A percentile compares a stretch with the other conserved stretches of the same genome.
These are phyloP conservation scores for Acrobasis repandana DNA, from an alignment of 2,888 invertebrate genomes.

Conservation along the genomic window DNA sequence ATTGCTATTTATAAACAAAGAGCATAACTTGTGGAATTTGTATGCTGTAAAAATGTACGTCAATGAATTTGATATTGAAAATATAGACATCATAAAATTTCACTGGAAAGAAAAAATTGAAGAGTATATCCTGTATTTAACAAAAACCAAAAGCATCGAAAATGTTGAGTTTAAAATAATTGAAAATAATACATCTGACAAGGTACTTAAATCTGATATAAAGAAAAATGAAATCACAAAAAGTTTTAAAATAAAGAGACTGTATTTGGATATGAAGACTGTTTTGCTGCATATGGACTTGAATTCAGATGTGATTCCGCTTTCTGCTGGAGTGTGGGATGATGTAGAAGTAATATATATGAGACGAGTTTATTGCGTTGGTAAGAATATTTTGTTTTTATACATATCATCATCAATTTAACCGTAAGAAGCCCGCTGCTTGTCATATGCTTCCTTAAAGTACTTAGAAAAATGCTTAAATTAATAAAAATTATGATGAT, in stretches of 20 bases:
- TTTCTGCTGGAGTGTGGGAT: background rate
- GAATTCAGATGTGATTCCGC: background rate
- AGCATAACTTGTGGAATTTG: background rate
- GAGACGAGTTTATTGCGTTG: constrained; percentile 35
- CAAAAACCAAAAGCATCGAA: background rate
- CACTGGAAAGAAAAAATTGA: background rate
- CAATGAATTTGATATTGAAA: background rate
- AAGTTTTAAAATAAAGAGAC: constrained; percentile 54
- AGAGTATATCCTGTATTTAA: background rate
- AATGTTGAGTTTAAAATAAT: background rate
- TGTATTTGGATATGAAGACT: constrained; percentile 55
- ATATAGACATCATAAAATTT: background rate
- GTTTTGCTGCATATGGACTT: constrained; percentile 34
- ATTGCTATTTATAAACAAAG: background rate
- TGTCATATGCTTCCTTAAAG: no score
- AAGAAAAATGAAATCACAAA: constrained; percentile 22
- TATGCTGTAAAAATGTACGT: background rate
- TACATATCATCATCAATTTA: background rate
- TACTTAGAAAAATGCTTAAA: no score
- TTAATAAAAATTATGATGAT: no score
- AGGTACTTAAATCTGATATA: background rate
- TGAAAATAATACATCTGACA: background rate
- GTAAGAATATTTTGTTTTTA: background rate
- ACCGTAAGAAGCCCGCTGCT: no score
- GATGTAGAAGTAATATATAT: constrained; percentile 30